Percentiles rank a stretch among this genome's conserved stretches.
phyloP scores from a whole-genome alignment of 2,797 vertebrate species.

The Fratercula arctica region DNA sequence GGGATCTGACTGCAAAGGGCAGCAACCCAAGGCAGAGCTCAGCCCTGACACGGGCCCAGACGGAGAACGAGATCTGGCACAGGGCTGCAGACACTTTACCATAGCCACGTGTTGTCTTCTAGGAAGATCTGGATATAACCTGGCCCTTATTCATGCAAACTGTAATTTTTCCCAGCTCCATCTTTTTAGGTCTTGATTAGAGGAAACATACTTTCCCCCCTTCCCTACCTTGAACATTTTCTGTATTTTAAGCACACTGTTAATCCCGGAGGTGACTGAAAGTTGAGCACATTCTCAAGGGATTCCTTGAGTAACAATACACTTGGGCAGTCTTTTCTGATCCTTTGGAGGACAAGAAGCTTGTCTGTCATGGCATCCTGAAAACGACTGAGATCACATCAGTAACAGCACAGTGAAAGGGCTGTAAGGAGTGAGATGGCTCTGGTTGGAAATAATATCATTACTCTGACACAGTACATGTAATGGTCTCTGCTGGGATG shows the following conservation, averaged over 20 bases:
- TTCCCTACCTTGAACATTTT: neutral
- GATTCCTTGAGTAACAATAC: neutral
- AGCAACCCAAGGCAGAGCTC: neutral
- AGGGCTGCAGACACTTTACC: neutral
- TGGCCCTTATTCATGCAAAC: neutral
- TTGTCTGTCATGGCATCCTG: neutral
- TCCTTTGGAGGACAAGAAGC: neutral
- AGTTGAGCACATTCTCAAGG: neutral
- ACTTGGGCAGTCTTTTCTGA: neutral
- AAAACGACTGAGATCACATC: neutral
- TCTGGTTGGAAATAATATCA: neutral
- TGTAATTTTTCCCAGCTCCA: neutral
- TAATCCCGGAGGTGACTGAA: neutral
- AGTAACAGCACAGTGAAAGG: neutral
- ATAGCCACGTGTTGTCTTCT: accelerated
- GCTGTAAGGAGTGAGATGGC: neutral
- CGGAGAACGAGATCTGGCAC: neutral
- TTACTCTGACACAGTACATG: neutral
- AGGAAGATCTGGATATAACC: neutral
- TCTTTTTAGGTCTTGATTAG: neutral
- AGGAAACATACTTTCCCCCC: accelerated
- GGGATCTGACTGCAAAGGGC: neutral
- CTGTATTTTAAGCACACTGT: neutral
- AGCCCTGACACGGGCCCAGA: too few species aligned
- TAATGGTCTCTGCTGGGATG: neutral